Percentiles rank a stretch among this genome's conserved stretches.
Evolutionary conservation across 2,113 vertebrate genomes (phyloP).

Genomic region (Campylomormyrus numenius): DNA sequence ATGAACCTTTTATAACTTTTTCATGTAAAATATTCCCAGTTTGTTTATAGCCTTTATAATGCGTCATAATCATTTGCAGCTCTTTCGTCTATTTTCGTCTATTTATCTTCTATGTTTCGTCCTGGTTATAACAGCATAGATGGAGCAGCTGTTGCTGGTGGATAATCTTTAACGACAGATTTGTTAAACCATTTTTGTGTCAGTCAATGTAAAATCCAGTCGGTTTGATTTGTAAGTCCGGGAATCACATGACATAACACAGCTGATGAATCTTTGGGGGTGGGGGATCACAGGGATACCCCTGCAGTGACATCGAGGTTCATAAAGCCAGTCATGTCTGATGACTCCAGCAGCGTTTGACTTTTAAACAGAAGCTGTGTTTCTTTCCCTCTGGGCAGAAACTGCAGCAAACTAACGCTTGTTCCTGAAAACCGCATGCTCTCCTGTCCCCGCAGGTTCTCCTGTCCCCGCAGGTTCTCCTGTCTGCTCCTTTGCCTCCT

Average conservation of each 20-base stretch:
- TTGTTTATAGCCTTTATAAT: background rate
- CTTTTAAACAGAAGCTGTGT: slow-evolving; percentile 30
- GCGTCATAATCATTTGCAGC: background rate
- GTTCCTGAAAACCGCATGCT: slow-evolving; percentile 44
- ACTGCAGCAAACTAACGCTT: slow-evolving; percentile 45
- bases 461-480: slow-evolving; percentile 39
- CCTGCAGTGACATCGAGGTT: background rate
- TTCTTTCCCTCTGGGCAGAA: slow-evolving; percentile 41
- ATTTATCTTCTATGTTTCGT: too few species aligned
- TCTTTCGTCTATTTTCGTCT: background rate
- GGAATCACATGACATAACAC: background rate
- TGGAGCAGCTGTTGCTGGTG: background rate
- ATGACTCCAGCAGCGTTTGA: background rate
- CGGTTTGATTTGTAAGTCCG: background rate
- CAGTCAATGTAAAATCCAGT: background rate
- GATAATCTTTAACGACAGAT: background rate
- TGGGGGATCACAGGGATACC: background rate
- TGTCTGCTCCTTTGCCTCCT: slow-evolving; percentile 28
- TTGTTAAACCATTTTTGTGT: background rate
- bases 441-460: slow-evolving; percentile 48
- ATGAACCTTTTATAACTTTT: background rate
- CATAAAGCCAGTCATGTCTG: background rate
- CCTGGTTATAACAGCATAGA: background rate
- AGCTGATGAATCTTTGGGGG: background rate
- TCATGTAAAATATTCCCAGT: background rate